Percentiles rank a stretch among this genome's conserved stretches.
Evolutionary conservation across 2,113 vertebrate species (phyloP).

Genomic region (Tragelaphus strepsiceros): DNA sequence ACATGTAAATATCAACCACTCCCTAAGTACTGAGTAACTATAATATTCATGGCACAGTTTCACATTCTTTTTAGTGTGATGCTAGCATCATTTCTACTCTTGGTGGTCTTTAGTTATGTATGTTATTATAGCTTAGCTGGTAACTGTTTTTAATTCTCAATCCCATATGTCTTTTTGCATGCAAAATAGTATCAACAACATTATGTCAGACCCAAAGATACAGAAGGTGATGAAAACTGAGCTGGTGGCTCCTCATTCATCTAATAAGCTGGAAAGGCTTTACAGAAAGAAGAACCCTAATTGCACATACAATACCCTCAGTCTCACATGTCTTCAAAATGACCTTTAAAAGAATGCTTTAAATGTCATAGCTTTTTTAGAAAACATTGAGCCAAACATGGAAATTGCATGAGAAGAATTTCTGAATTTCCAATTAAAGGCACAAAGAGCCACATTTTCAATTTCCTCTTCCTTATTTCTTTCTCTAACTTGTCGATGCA

Average conservation of each 20-base stretch:
- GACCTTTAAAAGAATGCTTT: constrained; percentile 60
- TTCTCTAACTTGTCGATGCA: background rate
- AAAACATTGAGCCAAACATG: constrained; percentile 49
- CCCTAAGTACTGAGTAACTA: background rate
- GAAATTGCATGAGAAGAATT: constrained; percentile 30
- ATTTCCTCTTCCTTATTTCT: background rate
- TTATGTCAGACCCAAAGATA: background rate
- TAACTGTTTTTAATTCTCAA: constrained; percentile 40
- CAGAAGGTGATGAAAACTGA: constrained; percentile 41
- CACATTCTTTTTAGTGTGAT: constrained; percentile 48
- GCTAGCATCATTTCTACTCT: constrained; percentile 14
- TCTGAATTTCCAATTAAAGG: background rate
- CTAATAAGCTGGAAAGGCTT: constrained; percentile 34
- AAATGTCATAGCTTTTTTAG: constrained; percentile 49
- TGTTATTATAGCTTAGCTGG: constrained; percentile 25
- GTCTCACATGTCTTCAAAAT: constrained; percentile 44
- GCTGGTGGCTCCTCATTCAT: constrained; percentile 41
- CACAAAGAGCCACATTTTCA: background rate
- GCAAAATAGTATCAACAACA: constrained; percentile 43
- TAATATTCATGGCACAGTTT: background rate
- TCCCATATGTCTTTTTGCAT: constrained; percentile 32
- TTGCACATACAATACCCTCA: constrained; percentile 1
- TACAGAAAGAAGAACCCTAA: constrained; percentile 28
- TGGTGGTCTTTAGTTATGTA: constrained; percentile 44
- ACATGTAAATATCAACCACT: constrained; percentile 26